A percentile compares a stretch with the other conserved stretches of the same genome.
Evolutionary conservation across 1,140 invertebrate species (phyloP).

Genomic region (Atopsyche davidsoni): DNA sequence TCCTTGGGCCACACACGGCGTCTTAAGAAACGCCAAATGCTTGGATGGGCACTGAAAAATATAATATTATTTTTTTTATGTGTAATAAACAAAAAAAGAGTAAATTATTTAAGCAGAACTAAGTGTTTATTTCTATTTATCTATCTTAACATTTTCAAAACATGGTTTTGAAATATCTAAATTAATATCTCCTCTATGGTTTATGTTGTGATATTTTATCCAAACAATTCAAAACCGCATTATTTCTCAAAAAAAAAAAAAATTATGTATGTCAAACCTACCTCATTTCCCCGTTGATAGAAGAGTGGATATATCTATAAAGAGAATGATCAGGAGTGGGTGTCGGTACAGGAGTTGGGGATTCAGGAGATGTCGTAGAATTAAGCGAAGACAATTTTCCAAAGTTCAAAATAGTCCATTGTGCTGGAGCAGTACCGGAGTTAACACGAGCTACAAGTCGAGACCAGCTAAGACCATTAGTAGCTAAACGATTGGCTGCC

Average conservation of each 20-base stretch:
- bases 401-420: constrained; percentile 81
- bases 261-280: constrained; percentile 10
- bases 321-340: constrained; percentile 22
- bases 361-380: constrained; percentile 12
- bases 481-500: constrained; percentile 78
- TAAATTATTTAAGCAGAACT: no score
- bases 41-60: constrained; percentile 12
- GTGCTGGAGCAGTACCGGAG: constrained; percentile 80
- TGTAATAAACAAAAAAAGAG: no score
- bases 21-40: constrained; percentile 25
- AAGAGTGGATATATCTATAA: constrained; percentile 23
- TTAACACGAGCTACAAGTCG: constrained; percentile 57
- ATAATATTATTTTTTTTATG: not conserved
- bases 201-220: no score
- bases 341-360: constrained; percentile 3
- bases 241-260: no score
- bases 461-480: constrained; percentile 66
- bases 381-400: constrained; percentile 42
- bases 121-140: no score
- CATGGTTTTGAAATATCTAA: no score
- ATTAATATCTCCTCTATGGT: no score
- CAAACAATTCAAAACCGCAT: no score
- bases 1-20: constrained; percentile 34
- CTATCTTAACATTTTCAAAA: no score
- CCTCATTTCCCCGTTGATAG: constrained; percentile 24